A percentile compares a stretch with the other conserved stretches of the same genome.
These are phyloP conservation scores for Patagioenas fasciata DNA, from an alignment of 2,113 vertebrate genomes.

Conservation along the genomic window DNA sequence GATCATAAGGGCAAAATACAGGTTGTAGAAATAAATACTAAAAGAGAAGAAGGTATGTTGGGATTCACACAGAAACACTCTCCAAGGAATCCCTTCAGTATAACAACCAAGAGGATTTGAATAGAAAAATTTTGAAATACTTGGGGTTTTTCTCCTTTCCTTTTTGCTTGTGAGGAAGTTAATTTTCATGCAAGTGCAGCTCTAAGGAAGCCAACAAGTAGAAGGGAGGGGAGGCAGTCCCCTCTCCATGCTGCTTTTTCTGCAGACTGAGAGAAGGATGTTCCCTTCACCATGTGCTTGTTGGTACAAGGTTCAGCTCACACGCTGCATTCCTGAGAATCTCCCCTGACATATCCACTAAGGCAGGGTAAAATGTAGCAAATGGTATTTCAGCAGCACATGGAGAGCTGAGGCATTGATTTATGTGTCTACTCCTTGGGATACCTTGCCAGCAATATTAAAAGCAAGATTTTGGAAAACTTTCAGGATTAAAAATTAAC, in stretches of 20 bases:
- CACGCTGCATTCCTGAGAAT: neutral
- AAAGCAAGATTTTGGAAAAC: conserved; percentile 65
- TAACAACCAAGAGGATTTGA: neutral
- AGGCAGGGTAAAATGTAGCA: neutral
- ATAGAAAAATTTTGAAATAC: neutral
- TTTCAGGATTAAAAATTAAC: conserved; percentile 71
- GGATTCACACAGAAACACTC: neutral
- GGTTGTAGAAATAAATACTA: neutral
- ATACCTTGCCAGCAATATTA: conserved; percentile 52
- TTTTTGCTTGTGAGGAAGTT: neutral
- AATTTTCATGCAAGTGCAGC: neutral
- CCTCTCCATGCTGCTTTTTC: neutral
- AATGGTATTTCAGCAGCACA: conserved; percentile 18
- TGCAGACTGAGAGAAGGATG: neutral
- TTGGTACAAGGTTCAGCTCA: neutral
- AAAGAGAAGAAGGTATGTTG: neutral
- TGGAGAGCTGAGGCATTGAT: conserved; percentile 24
- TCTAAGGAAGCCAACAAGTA: neutral
- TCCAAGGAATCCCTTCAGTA: neutral
- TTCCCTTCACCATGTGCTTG: neutral
- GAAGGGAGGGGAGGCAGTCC: neutral
- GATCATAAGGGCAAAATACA: neutral
- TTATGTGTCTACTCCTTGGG: conserved; percentile 38
- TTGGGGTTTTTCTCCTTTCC: neutral
- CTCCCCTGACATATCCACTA: neutral